Evolutionary conservation across 2,888 invertebrate genomes (phyloP).

Genomic region (Drosophila paramelanica): DNA sequence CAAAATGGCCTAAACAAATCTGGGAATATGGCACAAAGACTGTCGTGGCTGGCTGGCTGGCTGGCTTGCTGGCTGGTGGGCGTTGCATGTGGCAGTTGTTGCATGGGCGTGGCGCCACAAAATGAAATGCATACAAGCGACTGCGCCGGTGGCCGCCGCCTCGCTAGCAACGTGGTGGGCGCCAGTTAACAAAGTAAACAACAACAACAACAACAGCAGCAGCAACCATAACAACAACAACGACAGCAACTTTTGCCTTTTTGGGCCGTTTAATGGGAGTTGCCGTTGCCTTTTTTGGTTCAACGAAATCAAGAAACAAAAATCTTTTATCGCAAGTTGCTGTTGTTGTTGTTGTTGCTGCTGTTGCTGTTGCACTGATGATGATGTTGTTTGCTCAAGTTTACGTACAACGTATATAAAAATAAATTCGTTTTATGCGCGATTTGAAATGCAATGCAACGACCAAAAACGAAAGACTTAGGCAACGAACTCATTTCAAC

Average conservation of each 20-base stretch:
- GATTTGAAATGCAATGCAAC: slow-evolving; percentile 44
- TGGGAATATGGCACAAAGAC: slow-evolving; percentile 64
- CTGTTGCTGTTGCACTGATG: slow-evolving; percentile 40
- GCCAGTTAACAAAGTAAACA: slow-evolving; percentile 68
- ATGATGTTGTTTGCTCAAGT: slow-evolving; percentile 61
- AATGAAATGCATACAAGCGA: slow-evolving; percentile 60
- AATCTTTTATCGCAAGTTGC: slow-evolving; percentile 63
- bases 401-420: slow-evolving; percentile 42
- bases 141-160: slow-evolving; percentile 67
- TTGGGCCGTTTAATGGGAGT: slow-evolving; percentile 79
- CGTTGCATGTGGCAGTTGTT: slow-evolving; percentile 60
- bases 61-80: slow-evolving; percentile 52
- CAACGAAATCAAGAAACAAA: slow-evolving; percentile 73
- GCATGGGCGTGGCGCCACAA: slow-evolving; percentile 70
- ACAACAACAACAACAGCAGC: slow-evolving; percentile 10
- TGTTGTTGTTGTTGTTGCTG: slow-evolving; percentile 34
- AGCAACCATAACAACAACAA: slow-evolving; percentile 28
- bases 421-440: slow-evolving; percentile 54
- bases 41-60: slow-evolving; percentile 28
- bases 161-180: slow-evolving; percentile 66
- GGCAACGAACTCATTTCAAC: slow-evolving; percentile 57
- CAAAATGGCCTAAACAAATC: slow-evolving; percentile 70
- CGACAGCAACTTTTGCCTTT: slow-evolving; percentile 63
- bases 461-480: slow-evolving; percentile 63
- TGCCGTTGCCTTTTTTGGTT: slow-evolving; percentile 81